phyloP scores from a whole-genome alignment of 1,140 invertebrate species.

The Chironomus tepperi region DNA sequence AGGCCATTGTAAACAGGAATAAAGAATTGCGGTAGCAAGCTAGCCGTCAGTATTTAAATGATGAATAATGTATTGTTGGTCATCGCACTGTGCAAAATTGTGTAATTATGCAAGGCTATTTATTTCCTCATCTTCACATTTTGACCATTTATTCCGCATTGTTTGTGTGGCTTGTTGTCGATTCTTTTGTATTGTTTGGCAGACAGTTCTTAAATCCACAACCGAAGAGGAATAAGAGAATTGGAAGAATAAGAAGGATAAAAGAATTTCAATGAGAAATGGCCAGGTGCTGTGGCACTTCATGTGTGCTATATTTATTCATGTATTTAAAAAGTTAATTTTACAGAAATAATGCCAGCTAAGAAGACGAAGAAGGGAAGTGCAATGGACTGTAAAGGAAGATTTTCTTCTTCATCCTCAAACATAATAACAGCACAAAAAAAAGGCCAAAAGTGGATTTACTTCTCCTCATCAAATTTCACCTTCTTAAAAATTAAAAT shows the following conservation, averaged over 20 bases:
- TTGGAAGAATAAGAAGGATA: background rate
- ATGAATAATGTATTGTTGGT: slow-evolving; percentile 23
- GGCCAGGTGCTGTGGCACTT: background rate
- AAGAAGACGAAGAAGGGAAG: too few relatives aligned
- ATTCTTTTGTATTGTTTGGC: too few relatives aligned
- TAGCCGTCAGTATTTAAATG: background rate
- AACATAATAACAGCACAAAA: too few relatives aligned
- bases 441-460: too few relatives aligned
- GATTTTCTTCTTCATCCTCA: too few relatives aligned
- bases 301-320: background rate
- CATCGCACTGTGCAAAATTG: slow-evolving; percentile 16
- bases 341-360: too few relatives aligned
- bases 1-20: background rate
- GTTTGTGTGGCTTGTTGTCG: too few relatives aligned
- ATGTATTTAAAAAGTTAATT: too few relatives aligned
- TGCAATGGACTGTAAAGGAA: too few relatives aligned
- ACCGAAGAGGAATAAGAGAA: background rate
- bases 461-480: too few relatives aligned
- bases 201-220: too few relatives aligned
- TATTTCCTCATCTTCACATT: background rate
- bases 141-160: background rate
- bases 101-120: slow-evolving; percentile 17
- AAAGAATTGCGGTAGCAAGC: background rate
- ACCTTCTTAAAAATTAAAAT: too few relatives aligned
- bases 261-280: background rate